Evolutionary conservation across 2,797 vertebrate species (phyloP), one percentile per base, ranked within the genome.

Genomic region (Acanthopagrus latus): DNA sequence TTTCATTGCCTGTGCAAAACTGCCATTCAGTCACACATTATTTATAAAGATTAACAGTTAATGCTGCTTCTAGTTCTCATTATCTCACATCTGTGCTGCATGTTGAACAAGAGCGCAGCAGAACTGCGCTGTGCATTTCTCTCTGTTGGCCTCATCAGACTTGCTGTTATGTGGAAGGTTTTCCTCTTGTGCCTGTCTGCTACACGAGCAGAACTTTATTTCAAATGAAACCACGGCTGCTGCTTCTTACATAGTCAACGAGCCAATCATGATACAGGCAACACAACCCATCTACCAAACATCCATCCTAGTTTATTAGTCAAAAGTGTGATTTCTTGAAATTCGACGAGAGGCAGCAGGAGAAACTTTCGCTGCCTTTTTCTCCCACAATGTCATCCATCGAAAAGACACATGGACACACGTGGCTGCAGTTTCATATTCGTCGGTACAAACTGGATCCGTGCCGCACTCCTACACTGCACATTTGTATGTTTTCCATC

Each of bases 41-140:
- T 65, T 58, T 17, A 23, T 54, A 71, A 65, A 33, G 7, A 56
- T 12, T 7, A 38, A 46, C 20, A 13, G 33, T 17, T 23, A 55
- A 47, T 55, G 20, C 54, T 56, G 43, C 25, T 68, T 76, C 51
- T 44, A 63, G 21, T 38, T 59, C 68, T 73, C 64, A 64, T 59
- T 73, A 64, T 67, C 23, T 70, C 48, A 43, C 38, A 56, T 63
- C 25, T n/a, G 38, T 38, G 38, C 38, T 38, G 38, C 38, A 9
- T 47, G 11, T 27, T 56, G 29, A 63, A 71, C 54, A 50, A 47
- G 33, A 43, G 48, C 46, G 46, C 55, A 43, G 44, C 60, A 9
- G 5, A 47, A 47, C 50, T 47, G 60, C 47, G 33, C 9, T 38
- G 29, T 64, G 10, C 44, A 44, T 21, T 46, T 33, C 43, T 66